Evolutionary conservation across 1,140 invertebrate species (phyloP).

Genomic region (Phymastichus coffea): DNA sequence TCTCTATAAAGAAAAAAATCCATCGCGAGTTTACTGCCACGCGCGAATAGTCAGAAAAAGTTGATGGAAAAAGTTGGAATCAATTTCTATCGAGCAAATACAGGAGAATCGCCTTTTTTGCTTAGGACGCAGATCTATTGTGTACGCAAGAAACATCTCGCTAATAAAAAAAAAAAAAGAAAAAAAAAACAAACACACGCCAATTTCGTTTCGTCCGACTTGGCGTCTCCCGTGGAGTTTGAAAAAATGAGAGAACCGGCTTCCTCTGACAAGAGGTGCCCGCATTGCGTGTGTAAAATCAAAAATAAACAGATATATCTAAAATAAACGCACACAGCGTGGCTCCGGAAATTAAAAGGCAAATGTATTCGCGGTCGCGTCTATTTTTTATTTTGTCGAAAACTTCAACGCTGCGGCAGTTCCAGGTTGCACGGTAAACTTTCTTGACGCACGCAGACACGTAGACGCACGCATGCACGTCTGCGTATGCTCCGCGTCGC

Average conservation of each 20-base stretch:
- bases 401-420: not conserved
- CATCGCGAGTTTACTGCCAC: too few species aligned
- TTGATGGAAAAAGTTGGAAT: constrained; percentile 16
- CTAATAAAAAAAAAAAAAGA: not conserved
- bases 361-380: constrained; percentile 9
- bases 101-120: not conserved
- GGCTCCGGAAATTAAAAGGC: constrained; percentile 14
- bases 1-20: too few species aligned
- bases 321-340: too few species aligned
- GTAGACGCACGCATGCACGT: too few species aligned
- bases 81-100: constrained; percentile 13
- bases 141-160: not conserved
- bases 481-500: too few species aligned
- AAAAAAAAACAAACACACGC: not conserved
- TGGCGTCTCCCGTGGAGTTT: too few species aligned
- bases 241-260: not conserved
- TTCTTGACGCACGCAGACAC: too few species aligned
- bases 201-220: too few species aligned
- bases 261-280: too few species aligned
- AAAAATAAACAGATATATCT: not conserved
- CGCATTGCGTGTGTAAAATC: too few species aligned
- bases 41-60: not conserved
- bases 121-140: not conserved
- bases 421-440: not conserved
- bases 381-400: constrained; percentile 3